A percentile compares a stretch with the other conserved stretches of the same genome.
These are phyloP conservation scores for Shargacucullia verbasci DNA, from an alignment of 2,888 invertebrate species.

Conservation along the genomic window DNA sequence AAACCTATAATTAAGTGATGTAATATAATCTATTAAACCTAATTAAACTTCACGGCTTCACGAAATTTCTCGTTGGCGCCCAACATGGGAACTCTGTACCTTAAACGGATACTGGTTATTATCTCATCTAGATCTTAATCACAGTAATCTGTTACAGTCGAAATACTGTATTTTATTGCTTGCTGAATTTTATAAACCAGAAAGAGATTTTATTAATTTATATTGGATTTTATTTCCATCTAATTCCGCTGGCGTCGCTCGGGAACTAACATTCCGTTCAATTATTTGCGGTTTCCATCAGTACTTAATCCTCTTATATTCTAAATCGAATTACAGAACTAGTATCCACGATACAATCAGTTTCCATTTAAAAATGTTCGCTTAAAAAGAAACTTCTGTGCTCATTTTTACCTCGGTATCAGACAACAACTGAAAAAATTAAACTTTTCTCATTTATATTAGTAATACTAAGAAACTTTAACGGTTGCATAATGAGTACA, in stretches of 20 bases:
- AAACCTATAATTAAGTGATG: conserved; percentile 37
- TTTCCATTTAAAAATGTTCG: conserved; percentile 20
- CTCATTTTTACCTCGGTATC: conserved; percentile 25
- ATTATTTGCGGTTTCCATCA: conserved; percentile 12
- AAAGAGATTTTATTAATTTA: conserved; percentile 19
- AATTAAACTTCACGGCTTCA: conserved; percentile 39
- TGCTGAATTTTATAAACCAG: conserved; percentile 11
- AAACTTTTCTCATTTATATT: conserved; percentile 43
- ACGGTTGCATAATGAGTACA: conserved; percentile 29
- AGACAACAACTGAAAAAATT: conserved; percentile 32
- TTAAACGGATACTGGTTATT: conserved; percentile 33
- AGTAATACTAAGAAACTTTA: conserved; percentile 29
- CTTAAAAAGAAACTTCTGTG: conserved; percentile 24
- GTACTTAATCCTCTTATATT: conserved; percentile 25
- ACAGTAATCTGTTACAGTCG: conserved; percentile 25
- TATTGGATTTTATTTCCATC: conserved; percentile 13
- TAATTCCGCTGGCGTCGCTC: neutral
- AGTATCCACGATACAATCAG: conserved; percentile 12
- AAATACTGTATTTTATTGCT: conserved; percentile 35
- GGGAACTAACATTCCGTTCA: conserved; percentile 7
- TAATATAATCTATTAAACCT: conserved; percentile 41
- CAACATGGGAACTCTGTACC: conserved; percentile 46
- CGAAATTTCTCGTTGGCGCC: conserved; percentile 52
- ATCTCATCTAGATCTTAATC: conserved; percentile 48
- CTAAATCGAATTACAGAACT: conserved; percentile 21